These are phyloP conservation scores for Spheniscus mendiculus DNA, from an alignment of 2,113 vertebrate species.

Conservation along the genomic window DNA sequence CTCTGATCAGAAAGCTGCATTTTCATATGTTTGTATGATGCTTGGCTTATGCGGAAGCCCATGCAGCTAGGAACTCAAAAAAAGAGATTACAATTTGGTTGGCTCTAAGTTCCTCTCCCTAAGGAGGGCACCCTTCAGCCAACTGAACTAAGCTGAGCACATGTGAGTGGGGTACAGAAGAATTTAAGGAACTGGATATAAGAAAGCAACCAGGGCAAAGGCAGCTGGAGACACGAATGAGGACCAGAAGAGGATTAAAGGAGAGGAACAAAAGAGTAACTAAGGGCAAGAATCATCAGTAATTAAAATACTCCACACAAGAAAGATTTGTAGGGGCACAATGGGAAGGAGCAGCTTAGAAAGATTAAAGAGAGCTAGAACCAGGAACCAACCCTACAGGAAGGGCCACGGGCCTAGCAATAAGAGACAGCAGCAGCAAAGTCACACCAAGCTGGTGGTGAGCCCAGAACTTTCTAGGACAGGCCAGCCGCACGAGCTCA, in stretches of 20 bases:
- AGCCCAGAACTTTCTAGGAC: not conserved
- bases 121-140: not conserved
- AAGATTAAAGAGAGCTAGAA: not conserved
- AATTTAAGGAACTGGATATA: not conserved
- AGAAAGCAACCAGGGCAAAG: not conserved
- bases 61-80: not conserved
- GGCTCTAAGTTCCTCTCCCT: not conserved
- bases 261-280: not conserved
- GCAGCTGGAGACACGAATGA: rapidly evolving
- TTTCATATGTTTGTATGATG: not conserved
- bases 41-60: not conserved
- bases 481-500: not conserved
- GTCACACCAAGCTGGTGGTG: rapidly evolving
- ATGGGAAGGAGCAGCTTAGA: not conserved
- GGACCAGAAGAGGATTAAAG: not conserved
- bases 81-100: not conserved
- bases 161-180: not conserved
- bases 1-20: not conserved
- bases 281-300: not conserved
- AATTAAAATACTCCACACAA: not conserved
- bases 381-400: not conserved
- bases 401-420: not conserved
- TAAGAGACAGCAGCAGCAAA: not conserved
- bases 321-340: not conserved
- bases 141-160: not conserved